A percentile compares a stretch with the other conserved stretches of the same genome.
Conservation (phyloP, 2,113 vertebrate species). For the Pluvianellus socialis region DNA sequence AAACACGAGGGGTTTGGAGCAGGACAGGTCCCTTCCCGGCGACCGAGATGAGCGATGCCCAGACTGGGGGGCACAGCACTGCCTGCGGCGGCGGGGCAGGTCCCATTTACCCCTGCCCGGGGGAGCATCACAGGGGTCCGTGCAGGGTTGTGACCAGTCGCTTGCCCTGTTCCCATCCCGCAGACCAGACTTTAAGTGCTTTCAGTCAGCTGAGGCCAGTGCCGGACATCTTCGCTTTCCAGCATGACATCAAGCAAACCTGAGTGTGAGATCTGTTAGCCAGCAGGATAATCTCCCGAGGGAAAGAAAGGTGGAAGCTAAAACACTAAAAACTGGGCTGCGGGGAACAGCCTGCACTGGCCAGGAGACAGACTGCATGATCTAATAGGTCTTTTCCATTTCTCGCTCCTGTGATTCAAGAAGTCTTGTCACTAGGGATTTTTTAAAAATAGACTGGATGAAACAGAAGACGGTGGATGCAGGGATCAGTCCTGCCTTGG, state of each 20-base stretch:
- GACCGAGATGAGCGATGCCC: rapidly evolving
- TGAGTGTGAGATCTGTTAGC: neutral
- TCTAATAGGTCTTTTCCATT: slow-evolving; percentile 49
- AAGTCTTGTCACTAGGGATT: neutral
- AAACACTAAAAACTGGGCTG: neutral
- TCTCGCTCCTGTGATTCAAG: slow-evolving; percentile 28
- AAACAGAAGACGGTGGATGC: neutral
- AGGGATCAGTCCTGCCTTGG: slow-evolving; percentile 40
- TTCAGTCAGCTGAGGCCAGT: neutral
- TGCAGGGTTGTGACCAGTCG: rapidly evolving
- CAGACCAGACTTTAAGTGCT: neutral
- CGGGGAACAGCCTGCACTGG: slow-evolving; percentile 2
- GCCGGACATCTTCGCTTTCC: neutral
- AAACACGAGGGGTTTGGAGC: neutral
- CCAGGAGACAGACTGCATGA: slow-evolving; percentile 42
- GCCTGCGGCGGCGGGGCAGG: neutral
- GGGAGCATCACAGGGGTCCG: rapidly evolving
- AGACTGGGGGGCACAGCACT: neutral
- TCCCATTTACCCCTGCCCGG: rapidly evolving
- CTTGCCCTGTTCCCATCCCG: neutral
- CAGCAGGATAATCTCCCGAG: neutral
- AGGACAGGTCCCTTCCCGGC: neutral
- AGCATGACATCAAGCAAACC: neutral
- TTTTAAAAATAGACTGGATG: slow-evolving; percentile 43
- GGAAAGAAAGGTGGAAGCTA: neutral